Base-by-base conservation (phyloP, 2,888 invertebrate genomes). In the Scaptomyza polygonia region DNA sequence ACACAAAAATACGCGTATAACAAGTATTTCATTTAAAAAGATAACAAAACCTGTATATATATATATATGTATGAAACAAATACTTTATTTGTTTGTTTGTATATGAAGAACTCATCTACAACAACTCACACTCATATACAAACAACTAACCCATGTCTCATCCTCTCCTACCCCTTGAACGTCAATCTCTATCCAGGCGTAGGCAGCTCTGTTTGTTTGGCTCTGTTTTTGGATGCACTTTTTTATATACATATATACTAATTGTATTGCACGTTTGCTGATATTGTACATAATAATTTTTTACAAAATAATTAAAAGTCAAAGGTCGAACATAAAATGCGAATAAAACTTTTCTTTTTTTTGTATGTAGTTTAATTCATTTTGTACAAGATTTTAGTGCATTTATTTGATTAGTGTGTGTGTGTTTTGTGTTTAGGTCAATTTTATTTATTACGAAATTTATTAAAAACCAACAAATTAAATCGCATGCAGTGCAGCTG, bases 121-220 rank as follows among this genome's bases (percentile, higher is more conserved):
- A n/a, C n/a, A 14, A 36, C 21, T 42, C 40, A 49, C 43, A 49
- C 32, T 12, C 39, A 55, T 11, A 36, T 18, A 25, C 49, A 34
- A 44, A 3, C 11, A n/a, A 42, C 14, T 0, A 27, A 7, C 45
- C 44, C 30, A 21, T n/a, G 21, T 30, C 36, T 40, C 32, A 34
- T 14, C 39, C 43, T 2, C 39, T 9, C 43, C 40, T 49, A 7
- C 7, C 2, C 36, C 34, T 7, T n/a, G n/a, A 36, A 36, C 14
- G 8, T 36, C 3, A 36, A 36, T 9, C 36, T 11, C 27, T 52
- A 58, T 44, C 14, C 67, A 40, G 66, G 76, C 76, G 82, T 75
- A 73, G 79, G 79, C 79, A 76, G 84, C 86, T 86, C n/a, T n/a
- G n/a, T 80, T 81, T 65, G 55, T 73, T 86, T 78, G 78, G 86